Conservation (phyloP, 2,797 vertebrate genomes). For the Microtus agrestis region DNA sequence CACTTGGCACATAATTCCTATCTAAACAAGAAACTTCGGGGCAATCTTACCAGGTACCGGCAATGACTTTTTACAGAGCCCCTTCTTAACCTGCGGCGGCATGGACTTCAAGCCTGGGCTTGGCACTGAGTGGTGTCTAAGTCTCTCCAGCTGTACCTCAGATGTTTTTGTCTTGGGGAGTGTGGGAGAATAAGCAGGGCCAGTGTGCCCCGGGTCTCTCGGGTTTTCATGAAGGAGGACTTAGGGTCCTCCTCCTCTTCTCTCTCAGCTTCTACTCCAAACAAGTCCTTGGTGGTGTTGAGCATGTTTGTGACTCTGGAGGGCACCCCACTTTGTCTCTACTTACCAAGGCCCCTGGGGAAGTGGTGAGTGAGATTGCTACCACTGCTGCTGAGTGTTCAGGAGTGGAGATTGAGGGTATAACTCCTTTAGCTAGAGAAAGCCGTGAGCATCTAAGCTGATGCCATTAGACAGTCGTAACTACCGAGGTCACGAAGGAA, state of each 20-base stretch:
- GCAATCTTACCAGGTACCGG: neutral
- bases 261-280: neutral
- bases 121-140: neutral
- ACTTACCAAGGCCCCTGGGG: neutral
- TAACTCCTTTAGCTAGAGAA: neutral
- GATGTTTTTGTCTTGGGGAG: conserved; percentile 7
- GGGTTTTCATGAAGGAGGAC: neutral
- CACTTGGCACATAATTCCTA: neutral
- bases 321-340: neutral
- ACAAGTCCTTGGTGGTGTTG: neutral
- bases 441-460: neutral
- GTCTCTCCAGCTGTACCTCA: neutral
- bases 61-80: neutral
- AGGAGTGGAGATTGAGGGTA: neutral
- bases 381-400: neutral
- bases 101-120: neutral
- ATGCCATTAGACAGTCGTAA: neutral
- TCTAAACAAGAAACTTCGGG: neutral
- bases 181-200: neutral
- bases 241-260: neutral
- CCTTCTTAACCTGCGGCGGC: rapidly evolving
- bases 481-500: neutral
- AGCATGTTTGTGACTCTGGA: neutral
- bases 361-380: neutral
- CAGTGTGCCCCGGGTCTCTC: neutral